phyloP scores from a whole-genome alignment of 2,113 vertebrate species.

The Antechinus stuartii region DNA sequence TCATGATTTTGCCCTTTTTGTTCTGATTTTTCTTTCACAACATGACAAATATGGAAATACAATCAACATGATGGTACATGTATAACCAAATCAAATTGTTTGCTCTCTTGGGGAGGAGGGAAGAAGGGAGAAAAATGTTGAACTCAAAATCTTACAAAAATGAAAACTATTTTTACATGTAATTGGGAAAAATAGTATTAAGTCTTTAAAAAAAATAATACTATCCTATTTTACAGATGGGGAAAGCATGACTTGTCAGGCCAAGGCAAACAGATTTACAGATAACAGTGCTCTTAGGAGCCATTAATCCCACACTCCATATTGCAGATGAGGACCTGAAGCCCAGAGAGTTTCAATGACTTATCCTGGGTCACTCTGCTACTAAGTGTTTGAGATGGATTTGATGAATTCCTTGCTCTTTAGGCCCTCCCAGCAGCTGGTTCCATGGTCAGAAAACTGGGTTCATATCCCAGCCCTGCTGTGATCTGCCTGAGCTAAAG shows the following conservation, averaged over 20 bases:
- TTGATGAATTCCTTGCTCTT: neutral
- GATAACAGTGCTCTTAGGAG: neutral
- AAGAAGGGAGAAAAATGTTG: no score
- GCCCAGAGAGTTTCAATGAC: neutral
- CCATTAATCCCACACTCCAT: neutral
- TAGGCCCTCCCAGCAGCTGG: neutral
- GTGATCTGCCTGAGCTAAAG: neutral
- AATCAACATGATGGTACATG: no score
- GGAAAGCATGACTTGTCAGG: neutral
- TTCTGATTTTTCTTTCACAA: no score
- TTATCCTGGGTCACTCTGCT: neutral
- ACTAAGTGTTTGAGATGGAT: neutral
- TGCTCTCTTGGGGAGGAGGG: no score
- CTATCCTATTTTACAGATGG: neutral
- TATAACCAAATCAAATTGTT: no score
- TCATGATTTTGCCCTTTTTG: no score
- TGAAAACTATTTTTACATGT: no score
- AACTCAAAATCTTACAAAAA: no score
- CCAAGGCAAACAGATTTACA: neutral
- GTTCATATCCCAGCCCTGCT: neutral
- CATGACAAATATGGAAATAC: no score
- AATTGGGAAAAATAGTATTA: no score
- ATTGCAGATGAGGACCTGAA: neutral
- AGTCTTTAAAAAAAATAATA: neutral
- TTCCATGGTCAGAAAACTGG: neutral